phyloP scores from a whole-genome alignment of 2,113 vertebrate species.

The Copsychus sechellarum region DNA sequence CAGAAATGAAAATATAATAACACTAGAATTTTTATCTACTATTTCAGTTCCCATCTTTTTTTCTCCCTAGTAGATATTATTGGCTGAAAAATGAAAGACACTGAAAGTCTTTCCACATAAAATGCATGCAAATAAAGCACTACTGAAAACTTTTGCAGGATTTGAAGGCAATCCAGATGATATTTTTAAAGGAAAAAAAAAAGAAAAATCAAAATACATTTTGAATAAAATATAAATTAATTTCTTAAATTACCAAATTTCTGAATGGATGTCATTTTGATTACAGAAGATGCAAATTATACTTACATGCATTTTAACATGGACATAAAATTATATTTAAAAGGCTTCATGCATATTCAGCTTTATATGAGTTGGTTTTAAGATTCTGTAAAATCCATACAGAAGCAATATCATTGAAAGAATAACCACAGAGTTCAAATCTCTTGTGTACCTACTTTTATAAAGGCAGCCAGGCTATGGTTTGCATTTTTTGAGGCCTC shows the following conservation, averaged over 20 bases:
- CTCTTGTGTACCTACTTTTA: constrained; percentile 83
- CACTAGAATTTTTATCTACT: not conserved
- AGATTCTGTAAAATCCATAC: not conserved
- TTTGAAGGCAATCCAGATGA: not conserved
- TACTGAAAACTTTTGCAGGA: not conserved
- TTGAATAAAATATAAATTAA: not conserved
- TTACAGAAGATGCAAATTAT: not conserved
- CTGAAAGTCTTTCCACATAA: not conserved
- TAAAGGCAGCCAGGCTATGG: constrained; percentile 93
- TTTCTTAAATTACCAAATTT: not conserved
- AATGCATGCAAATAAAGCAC: not conserved
- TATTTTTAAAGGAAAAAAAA: not conserved
- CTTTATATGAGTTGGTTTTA: not conserved
- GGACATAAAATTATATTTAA: not conserved
- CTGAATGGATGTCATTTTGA: not conserved
- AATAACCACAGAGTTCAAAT: not conserved
- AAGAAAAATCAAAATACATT: not conserved
- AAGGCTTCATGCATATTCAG: not conserved
- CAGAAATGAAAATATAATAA: not conserved
- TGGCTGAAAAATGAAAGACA: not conserved
- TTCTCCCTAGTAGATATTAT: not conserved
- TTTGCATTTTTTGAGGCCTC: constrained; percentile 96
- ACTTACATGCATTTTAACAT: not conserved
- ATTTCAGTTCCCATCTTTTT: not conserved
- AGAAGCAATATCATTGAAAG: not conserved